Base-by-base conservation (phyloP, 2,888 invertebrate species). In the Phengaris arion region DNA sequence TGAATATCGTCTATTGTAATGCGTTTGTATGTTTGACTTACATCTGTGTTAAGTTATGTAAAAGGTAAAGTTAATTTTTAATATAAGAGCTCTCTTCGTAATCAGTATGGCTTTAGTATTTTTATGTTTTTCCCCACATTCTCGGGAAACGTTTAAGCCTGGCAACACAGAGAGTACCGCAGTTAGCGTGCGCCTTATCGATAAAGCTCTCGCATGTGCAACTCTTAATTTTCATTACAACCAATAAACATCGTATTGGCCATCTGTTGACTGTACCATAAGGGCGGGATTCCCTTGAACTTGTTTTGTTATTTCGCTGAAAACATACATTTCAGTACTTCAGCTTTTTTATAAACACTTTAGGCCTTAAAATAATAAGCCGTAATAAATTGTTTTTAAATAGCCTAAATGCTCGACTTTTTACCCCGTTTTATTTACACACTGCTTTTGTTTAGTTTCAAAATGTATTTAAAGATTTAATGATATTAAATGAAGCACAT, bases 201-300 rank as follows among this genome's bases (percentile, higher is more conserved):
- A 81, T 80, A 82, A 81, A 82, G 81, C 83, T 78, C 78, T 79
- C 79, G 79, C 77, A 76, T 76, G 78, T 78, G 76, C 78, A 77
- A 79, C 76, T 79, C 76, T 77, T 79, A 80, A 79, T 79, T 79
- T 78, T 74, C 77, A 75, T 69, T 75, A 73, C 79, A 76, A 80
- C 78, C 79, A 79, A 81, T 80, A 80, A 81, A 77, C 79, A 78
- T 77, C 74, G 74, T 74, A 79, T 80, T 78, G 78, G 74, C 70
- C 73, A 74, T 78, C 78, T 79, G 80, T 77, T 79, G 78, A 78
- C 80, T 79, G 73, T 74, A 73, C 68, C 75, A 79, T 69, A 76
- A 78, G 75, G 76, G 51, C 68, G 74, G 55, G 77, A 75, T 75
- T 76, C 51, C 74, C 77, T 45, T 75, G 79, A 76, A 59, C 57